Conservation (phyloP, 92 coral and sea anemone species). For the Zoanthus gigantus region DNA sequence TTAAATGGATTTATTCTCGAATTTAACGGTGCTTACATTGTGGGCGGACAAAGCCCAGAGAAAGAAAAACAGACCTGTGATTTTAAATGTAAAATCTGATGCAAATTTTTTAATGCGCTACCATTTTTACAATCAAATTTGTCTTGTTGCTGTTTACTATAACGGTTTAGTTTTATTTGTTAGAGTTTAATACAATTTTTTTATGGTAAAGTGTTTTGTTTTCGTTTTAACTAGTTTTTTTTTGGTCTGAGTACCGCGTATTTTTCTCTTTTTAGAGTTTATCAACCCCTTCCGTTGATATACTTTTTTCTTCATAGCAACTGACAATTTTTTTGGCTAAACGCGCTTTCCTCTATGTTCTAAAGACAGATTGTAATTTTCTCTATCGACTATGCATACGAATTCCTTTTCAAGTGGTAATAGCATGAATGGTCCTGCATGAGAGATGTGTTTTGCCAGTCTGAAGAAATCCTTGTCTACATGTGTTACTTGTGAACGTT, state of each 20-base stretch:
- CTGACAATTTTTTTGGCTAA: neutral
- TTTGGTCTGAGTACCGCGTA: neutral
- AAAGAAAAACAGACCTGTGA: neutral
- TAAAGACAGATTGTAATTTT: neutral
- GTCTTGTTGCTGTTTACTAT: neutral
- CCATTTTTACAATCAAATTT: neutral
- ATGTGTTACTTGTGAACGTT: neutral
- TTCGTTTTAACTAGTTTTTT: neutral
- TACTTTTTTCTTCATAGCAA: neutral
- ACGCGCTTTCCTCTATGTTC: no score
- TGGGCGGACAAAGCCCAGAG: neutral
- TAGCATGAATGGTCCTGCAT: neutral
- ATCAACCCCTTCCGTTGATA: neutral
- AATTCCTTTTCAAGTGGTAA: neutral
- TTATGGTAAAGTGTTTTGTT: neutral
- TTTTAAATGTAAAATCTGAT: neutral
- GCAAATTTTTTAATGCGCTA: neutral
- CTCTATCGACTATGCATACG: neutral
- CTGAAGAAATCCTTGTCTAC: neutral
- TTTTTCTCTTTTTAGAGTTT: neutral
- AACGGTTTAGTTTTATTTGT: neutral
- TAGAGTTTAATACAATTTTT: neutral
- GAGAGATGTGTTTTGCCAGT: neutral
- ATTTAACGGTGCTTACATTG: neutral
- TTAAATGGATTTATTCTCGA: neutral